phyloP scores from a whole-genome alignment of 1,140 invertebrate species.

The Chymomyza costata region DNA sequence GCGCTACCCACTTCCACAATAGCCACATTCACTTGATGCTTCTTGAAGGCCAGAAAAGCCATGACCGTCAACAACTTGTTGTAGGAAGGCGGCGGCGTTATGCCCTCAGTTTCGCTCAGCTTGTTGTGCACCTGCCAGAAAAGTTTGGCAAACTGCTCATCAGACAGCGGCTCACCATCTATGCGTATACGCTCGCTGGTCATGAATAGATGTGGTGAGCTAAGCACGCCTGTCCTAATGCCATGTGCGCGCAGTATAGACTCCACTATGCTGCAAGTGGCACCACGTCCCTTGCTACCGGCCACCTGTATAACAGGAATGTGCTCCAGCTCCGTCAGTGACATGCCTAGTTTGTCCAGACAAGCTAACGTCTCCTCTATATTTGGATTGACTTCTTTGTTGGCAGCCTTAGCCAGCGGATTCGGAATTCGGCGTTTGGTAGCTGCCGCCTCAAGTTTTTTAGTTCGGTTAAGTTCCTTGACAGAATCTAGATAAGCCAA shows the following conservation, averaged over 20 bases:
- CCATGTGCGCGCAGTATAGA: conserved; percentile 90
- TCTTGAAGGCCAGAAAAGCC: conserved; percentile 91
- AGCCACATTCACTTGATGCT: conserved; percentile 93
- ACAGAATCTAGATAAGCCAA: conserved; percentile 45
- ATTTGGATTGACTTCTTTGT: conserved; percentile 31
- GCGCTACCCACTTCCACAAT: conserved; percentile 98
- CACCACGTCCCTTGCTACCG: conserved; percentile 77
- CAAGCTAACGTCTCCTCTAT: conserved; percentile 42
- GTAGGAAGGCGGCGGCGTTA: conserved; percentile 1
- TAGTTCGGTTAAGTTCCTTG: conserved; percentile 24
- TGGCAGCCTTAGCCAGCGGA: no score
- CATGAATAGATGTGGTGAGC: conserved; percentile 94
- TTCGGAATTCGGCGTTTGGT: no score
- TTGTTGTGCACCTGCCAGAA: conserved; percentile 89
- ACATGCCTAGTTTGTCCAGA: conserved; percentile 30
- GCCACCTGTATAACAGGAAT: no score
- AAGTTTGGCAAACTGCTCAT: conserved; percentile 84
- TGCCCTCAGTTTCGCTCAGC: conserved; percentile 76
- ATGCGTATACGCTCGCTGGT: conserved; percentile 95
- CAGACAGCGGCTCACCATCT: conserved; percentile 86
- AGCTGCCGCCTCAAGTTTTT: conserved; percentile 13
- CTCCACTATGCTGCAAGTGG: conserved; percentile 95
- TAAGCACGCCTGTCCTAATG: conserved; percentile 94
- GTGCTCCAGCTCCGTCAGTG: conserved; percentile 15
- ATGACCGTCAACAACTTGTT: conserved; percentile 96